Base-by-base conservation (phyloP, 2,797 vertebrate species). In the Taenioides sp. region DNA sequence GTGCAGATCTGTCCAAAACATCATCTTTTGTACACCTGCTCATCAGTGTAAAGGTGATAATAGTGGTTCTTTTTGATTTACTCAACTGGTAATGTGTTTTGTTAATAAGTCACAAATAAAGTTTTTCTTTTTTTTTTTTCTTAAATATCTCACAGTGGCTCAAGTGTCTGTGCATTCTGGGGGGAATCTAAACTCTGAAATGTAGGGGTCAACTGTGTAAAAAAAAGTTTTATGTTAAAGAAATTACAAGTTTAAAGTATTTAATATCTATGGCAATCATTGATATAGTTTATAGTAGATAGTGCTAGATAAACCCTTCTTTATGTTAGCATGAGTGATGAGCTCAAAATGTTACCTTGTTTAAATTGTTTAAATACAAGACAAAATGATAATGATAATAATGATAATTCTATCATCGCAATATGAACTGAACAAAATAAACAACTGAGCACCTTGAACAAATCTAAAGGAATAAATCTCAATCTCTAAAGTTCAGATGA, bases 31-130 rank as follows among this genome's bases (percentile, higher is more conserved):
- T 98, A 97, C 94, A 94, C 92, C 91, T 92, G 89, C 88, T 93
- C 83, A 95, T 95, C 94, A 94, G 95, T 98, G 96, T 93, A 93
- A 92, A 94, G 92, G 96, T 99, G 96, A 90, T 88, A 94, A 92
- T 97, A 94, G 94, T 96, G 93, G 93, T 94, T 92, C 86, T 85
- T 92, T 47, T 91, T 94, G 83, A 93, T 91, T 94, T 93, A 78
- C 87, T 92, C 87, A 87, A 86, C 89, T 94, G 91, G 91, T 94
- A 90, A 91, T 80, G 92, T 95, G 94, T 94, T 96, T 97, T 96
- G 94, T 97, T 97, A 96, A 97, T 94, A 95, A 95, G 96, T 96
- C 95, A 98, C 95, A 94, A 95, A 98, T 97, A 98, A 98, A 98
- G 83, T 65, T 65, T 93, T 95, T 27, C 2, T 27, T 1, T 27